A percentile compares a stretch with the other conserved stretches of the same genome.
These are phyloP conservation scores for Telenomus remus DNA, from an alignment of 1,140 invertebrate genomes.

Conservation along the genomic window DNA sequence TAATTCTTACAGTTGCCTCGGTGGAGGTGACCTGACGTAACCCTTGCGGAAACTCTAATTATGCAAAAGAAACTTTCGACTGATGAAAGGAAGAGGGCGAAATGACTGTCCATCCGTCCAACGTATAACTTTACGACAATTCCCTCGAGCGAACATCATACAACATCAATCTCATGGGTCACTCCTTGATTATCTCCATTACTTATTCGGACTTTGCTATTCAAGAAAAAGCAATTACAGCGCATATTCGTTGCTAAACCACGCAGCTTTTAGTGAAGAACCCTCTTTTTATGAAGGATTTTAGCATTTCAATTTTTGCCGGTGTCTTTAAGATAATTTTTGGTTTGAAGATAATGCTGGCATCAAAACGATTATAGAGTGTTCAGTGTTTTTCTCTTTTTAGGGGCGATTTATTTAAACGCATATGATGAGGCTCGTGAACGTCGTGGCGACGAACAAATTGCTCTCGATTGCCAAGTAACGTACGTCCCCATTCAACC, in stretches of 20 bases:
- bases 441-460: slow-evolving; percentile 43
- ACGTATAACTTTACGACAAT: slow-evolving; percentile 56
- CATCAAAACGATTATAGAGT: too few relatives aligned
- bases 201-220: slow-evolving; percentile 39
- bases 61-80: slow-evolving; percentile 58
- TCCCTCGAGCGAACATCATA: slow-evolving; percentile 54
- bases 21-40: slow-evolving; percentile 41
- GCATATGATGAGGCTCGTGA: slow-evolving; percentile 38
- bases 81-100: slow-evolving; percentile 57
- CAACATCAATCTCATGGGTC: slow-evolving; percentile 57
- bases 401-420: slow-evolving; percentile 32
- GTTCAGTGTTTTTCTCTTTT: slow-evolving; percentile 12
- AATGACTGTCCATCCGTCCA: slow-evolving; percentile 57
- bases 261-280: background rate
- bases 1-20: slow-evolving; percentile 47
- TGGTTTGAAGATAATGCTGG: too few relatives aligned
- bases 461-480: slow-evolving; percentile 62
- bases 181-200: slow-evolving; percentile 55
- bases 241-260: slow-evolving; percentile 4
- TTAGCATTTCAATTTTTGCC: background rate
- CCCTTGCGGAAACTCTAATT: slow-evolving; percentile 56
- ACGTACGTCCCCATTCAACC: slow-evolving; percentile 53
- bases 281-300: background rate
- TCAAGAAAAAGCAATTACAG: slow-evolving; percentile 43
- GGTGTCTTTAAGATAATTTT: too few relatives aligned